Evolutionary conservation across 2,113 vertebrate genomes (phyloP).

Genomic region (Piaya cayana): DNA sequence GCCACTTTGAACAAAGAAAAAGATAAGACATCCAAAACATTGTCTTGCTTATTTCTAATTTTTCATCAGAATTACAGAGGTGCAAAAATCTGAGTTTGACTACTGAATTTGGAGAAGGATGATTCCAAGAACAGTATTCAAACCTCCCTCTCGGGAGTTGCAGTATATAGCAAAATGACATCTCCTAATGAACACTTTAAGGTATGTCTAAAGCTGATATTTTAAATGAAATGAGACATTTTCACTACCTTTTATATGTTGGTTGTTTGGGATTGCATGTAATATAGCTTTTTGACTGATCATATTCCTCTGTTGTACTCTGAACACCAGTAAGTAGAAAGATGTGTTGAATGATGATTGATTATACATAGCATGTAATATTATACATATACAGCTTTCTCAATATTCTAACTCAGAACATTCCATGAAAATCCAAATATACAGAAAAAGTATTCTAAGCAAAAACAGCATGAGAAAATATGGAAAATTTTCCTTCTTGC

Average conservation of each 20-base stretch:
- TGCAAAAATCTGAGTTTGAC: too few species aligned
- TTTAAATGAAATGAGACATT: not conserved
- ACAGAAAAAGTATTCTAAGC: not conserved
- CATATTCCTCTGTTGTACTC: not conserved
- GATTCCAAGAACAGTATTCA: not conserved
- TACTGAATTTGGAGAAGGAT: not conserved
- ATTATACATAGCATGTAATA: not conserved
- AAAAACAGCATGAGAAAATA: not conserved
- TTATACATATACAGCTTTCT: not conserved
- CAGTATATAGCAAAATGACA: not conserved
- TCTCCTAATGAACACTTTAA: not conserved
- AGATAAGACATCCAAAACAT: not conserved
- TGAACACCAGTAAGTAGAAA: not conserved
- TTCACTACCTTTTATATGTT: not conserved
- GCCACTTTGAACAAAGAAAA: not conserved
- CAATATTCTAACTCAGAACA: not conserved
- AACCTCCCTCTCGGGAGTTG: not conserved
- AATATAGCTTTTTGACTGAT: not conserved
- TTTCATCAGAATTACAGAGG: not conserved
- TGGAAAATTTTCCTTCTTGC: not conserved
- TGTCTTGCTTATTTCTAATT: not conserved
- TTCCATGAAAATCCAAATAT: not conserved
- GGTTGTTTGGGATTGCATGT: not conserved
- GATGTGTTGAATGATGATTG: not conserved
- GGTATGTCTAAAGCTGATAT: not conserved